Percentiles rank a stretch among this genome's conserved stretches.
Evolutionary conservation across 2,113 vertebrate species (phyloP).

Genomic region (Grammomys surdaster): DNA sequence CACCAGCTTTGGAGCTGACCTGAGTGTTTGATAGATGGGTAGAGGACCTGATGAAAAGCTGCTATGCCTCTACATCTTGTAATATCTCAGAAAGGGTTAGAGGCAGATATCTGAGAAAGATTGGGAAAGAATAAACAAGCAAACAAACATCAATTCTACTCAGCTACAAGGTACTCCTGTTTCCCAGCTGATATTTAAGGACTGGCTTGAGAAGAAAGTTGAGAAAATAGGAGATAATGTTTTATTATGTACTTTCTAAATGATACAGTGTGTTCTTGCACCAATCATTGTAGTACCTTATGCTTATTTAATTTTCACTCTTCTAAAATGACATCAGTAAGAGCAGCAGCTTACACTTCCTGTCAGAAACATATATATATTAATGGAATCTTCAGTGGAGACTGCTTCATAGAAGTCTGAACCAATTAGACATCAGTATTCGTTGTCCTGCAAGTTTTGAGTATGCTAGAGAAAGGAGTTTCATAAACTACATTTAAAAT

Average conservation of each 20-base stretch:
- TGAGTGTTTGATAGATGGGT: background rate
- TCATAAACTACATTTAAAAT: background rate
- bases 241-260: background rate
- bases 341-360: background rate
- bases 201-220: background rate
- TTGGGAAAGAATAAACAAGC: background rate
- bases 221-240: background rate
- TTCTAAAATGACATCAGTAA: background rate
- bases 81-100: background rate
- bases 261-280: background rate
- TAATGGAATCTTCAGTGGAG: background rate
- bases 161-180: background rate
- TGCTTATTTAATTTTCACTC: background rate
- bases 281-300: background rate
- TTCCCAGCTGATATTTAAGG: background rate
- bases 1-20: background rate
- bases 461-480: background rate
- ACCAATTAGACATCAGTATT: background rate
- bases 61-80: background rate
- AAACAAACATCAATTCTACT: no score
- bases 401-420: background rate
- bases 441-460: background rate
- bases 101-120: background rate
- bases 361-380: background rate
- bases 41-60: background rate